Base-by-base conservation (phyloP, 1,140 invertebrate species). In the Solenopsis invicta region DNA sequence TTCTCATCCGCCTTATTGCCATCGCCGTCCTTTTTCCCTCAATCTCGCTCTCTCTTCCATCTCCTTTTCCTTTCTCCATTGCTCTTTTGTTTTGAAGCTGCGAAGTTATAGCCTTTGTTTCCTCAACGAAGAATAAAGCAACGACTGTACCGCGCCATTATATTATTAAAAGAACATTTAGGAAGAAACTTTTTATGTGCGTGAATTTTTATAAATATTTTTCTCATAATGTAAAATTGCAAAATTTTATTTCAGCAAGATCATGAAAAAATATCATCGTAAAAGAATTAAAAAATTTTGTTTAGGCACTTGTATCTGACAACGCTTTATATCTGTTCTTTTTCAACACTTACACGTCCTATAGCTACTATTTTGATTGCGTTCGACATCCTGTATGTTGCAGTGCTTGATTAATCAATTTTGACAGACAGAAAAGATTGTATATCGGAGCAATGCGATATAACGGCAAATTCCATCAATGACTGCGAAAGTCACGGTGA, bases 1-100 rank as follows among this genome's bases (percentile, higher is more conserved):
- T 87, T 87, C 88, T 89, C 88, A 85, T 87, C 80, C 88, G 86
- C 80, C 88, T 89, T 89, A 87, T 89, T 89, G 87, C 87, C 77
- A 87, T 85, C 76, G 45, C 74, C 48, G 21, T 82, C 85, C 71
- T 74, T 59, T 59, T 78, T 50, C 45, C 29, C 4, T 62, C 37
- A 21, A 0, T 24, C 29, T 50, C 67, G 12, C 21, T 56, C 56
- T 50, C 34, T 29, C 18, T 24, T 8, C 16, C 52, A 12, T 52
- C 12, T 64, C 10, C 74, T 81, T 67, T 52, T 67, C 41, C 54
- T n/a, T 34, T 75, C 41, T 18, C 8, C 56, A 61, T 56, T 84
- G 69, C 71, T 84, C 80, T 84, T 84, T 84, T 84, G 69, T 84
- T 74, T 74, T 24, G 54, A 75, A 84, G 69, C 69, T 74, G 71